phyloP scores from a whole-genome alignment of 2,113 vertebrate genomes.

The Todiramphus chloris region DNA sequence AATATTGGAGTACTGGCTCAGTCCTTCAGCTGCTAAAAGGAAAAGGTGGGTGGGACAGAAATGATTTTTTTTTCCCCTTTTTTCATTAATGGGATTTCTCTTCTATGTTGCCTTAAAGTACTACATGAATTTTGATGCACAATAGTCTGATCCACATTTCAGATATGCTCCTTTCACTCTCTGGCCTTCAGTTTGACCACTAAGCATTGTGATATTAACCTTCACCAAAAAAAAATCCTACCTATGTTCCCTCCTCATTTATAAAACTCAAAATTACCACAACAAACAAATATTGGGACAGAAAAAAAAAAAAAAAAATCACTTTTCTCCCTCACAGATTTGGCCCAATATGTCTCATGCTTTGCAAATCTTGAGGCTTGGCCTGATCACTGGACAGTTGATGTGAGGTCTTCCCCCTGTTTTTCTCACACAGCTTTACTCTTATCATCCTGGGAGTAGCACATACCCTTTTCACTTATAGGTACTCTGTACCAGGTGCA shows the following conservation, averaged over 20 bases:
- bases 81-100: background rate
- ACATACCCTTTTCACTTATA: background rate
- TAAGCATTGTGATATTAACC: background rate
- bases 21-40: background rate
- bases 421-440: background rate
- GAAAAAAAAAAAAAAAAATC: background rate
- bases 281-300: background rate
- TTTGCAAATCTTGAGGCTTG: background rate
- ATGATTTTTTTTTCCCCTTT: rapidly evolving
- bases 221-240: background rate
- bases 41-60: background rate
- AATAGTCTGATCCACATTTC: background rate
- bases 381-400: background rate
- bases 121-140: background rate
- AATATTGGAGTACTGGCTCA: background rate
- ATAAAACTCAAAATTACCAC: background rate
- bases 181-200: background rate
- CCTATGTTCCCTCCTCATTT: background rate
- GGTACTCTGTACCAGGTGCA: background rate
- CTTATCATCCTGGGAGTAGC: background rate
- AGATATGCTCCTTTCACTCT: background rate
- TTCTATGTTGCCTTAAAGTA: background rate
- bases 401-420: background rate
- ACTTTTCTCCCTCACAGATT: background rate
- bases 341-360: background rate